Evolutionary conservation across 2,888 invertebrate genomes (phyloP).

Genomic region (Tethea ocularis): DNA sequence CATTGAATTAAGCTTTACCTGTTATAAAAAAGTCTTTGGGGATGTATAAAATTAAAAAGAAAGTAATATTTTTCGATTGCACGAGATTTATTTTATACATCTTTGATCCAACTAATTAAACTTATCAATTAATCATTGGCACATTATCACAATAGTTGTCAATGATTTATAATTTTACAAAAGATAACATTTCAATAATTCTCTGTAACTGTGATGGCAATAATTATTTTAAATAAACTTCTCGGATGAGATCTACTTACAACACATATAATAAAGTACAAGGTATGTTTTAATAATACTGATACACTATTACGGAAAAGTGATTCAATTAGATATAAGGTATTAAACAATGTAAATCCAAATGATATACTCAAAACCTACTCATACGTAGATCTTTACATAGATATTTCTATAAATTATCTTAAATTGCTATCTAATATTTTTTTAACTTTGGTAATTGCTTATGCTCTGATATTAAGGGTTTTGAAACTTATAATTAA

Average conservation of each 20-base stretch:
- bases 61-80: slow-evolving; percentile 22
- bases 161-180: slow-evolving; percentile 65
- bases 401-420: slow-evolving; percentile 15
- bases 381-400: background rate
- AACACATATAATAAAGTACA: slow-evolving; percentile 11
- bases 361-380: too few species aligned
- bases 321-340: background rate
- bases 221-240: slow-evolving; percentile 32
- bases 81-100: slow-evolving; percentile 47
- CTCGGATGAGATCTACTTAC: slow-evolving; percentile 26
- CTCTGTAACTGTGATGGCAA: slow-evolving; percentile 42
- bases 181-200: slow-evolving; percentile 29
- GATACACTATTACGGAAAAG: slow-evolving; percentile 12
- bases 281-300: slow-evolving; percentile 25
- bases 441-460: slow-evolving; percentile 52
- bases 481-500: background rate
- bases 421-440: slow-evolving; percentile 21
- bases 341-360: background rate
- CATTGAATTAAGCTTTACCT: background rate
- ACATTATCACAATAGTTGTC: slow-evolving; percentile 83
- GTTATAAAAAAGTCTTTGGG: background rate
- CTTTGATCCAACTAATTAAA: slow-evolving; percentile 44
- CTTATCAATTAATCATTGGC: slow-evolving; percentile 80
- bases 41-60: slow-evolving; percentile 17
- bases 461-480: slow-evolving; percentile 6